These are phyloP conservation scores for Idaea aversata DNA, from an alignment of 2,888 invertebrate species.

Conservation along the genomic window DNA sequence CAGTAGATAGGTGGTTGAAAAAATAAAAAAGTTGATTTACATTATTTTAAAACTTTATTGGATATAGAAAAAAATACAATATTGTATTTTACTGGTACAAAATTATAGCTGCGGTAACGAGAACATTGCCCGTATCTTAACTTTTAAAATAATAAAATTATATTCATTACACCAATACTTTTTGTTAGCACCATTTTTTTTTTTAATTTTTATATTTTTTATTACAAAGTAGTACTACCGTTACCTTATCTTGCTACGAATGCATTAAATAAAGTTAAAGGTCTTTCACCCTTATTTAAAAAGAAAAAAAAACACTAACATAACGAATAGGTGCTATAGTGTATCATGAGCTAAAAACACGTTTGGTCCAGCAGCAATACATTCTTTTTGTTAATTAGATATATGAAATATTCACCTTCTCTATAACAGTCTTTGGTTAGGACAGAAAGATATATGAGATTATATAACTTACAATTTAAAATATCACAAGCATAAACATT, in stretches of 20 bases:
- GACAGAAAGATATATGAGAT: constrained; percentile 67
- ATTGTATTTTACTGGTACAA: constrained; percentile 62
- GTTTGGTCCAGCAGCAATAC: constrained; percentile 74
- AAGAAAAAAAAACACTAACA: constrained; percentile 39
- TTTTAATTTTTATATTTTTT: constrained; percentile 49
- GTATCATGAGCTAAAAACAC: constrained; percentile 38
- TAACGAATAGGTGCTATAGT: constrained; percentile 27
- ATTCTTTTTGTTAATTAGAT: constrained; percentile 48
- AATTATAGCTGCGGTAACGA: constrained; percentile 66
- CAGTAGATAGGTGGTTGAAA: background rate
- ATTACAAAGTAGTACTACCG: constrained; percentile 66
- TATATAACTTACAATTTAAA: constrained; percentile 62
- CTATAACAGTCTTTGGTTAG: constrained; percentile 77
- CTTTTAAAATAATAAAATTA: constrained; percentile 42
- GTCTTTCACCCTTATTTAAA: constrained; percentile 61
- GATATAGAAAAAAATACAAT: constrained; percentile 52
- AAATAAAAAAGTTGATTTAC: constrained; percentile 33
- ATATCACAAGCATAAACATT: constrained; percentile 76
- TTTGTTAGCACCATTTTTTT: constrained; percentile 78
- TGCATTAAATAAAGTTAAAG: constrained; percentile 63
- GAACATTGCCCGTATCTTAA: constrained; percentile 64
- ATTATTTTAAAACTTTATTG: constrained; percentile 64
- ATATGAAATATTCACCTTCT: constrained; percentile 52
- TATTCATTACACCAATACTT: constrained; percentile 68
- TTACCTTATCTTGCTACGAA: constrained; percentile 71